Evolutionary conservation across 1,140 invertebrate species (phyloP).

Genomic region (Lamellibrachia luymesi): DNA sequence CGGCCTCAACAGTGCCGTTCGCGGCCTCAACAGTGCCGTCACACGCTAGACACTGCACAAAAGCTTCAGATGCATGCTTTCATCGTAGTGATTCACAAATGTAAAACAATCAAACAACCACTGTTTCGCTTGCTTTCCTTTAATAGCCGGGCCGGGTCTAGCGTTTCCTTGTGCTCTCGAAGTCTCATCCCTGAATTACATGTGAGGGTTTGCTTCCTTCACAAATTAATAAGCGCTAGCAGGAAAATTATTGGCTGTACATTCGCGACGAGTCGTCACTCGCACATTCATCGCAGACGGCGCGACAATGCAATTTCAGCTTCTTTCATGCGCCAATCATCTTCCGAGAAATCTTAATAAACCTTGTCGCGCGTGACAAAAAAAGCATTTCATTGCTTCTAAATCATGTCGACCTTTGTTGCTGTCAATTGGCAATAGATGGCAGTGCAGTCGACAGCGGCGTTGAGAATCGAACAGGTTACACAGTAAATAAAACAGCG

Average conservation of each 20-base stretch:
- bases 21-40: not conserved
- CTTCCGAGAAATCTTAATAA: not conserved
- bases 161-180: not conserved
- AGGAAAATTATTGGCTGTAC: not conserved
- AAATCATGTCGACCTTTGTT: not conserved
- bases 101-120: not conserved
- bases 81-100: not conserved
- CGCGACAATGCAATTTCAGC: not conserved
- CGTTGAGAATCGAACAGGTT: not conserved
- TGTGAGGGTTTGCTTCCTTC: not conserved
- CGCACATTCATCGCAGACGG: not conserved
- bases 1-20: not conserved
- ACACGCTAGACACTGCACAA: not conserved
- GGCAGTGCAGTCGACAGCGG: not conserved
- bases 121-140: too few species aligned
- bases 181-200: not conserved
- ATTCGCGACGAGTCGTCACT: not conserved
- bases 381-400: not conserved
- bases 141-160: not conserved
- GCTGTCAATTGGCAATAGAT: not conserved
- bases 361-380: not conserved
- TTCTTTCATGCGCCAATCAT: not conserved
- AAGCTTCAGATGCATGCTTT: not conserved
- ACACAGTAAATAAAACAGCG: not conserved
- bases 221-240: not conserved